A percentile compares a stretch with the other conserved stretches of the same genome.
These are phyloP conservation scores for Micromesistius poutassou DNA, from an alignment of 2,797 vertebrate genomes.

Conservation along the genomic window DNA sequence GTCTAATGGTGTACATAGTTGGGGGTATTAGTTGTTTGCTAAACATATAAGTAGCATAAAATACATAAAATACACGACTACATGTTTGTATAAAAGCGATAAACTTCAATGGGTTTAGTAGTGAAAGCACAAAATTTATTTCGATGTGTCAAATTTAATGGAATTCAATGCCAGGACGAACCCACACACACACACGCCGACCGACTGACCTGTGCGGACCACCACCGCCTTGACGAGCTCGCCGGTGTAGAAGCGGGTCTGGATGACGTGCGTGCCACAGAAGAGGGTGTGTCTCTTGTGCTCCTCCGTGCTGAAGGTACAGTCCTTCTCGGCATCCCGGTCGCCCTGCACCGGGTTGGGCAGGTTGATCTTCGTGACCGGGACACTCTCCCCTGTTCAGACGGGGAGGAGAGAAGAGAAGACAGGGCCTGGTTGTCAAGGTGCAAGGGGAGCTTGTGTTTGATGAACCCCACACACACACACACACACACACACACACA, in stretches of 20 bases:
- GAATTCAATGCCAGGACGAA: not conserved
- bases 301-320: conserved; percentile 81
- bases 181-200: not conserved
- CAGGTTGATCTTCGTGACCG: conserved; percentile 95
- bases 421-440: not conserved
- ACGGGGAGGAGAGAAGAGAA: not conserved
- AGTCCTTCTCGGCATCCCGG: conserved; percentile 62
- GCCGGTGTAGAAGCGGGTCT: conserved; percentile 97
- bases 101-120: not conserved
- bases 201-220: conserved; percentile 83
- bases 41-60: too few relatives aligned
- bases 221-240: conserved; percentile 94
- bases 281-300: conserved; percentile 94
- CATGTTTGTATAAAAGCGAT: not conserved
- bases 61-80: too few relatives aligned
- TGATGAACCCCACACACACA: not conserved
- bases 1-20: not conserved
- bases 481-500: too few relatives aligned
- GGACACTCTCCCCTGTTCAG: conserved; percentile 90
- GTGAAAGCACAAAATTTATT: not conserved
- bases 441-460: conserved; percentile 8
- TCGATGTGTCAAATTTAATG: not conserved
- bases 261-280: conserved; percentile 94
- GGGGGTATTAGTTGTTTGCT: not conserved
- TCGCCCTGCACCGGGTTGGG: conserved; percentile 80